Evolutionary conservation across 2,113 vertebrate species (phyloP).

Genomic region (Paralichthys olivaceus): DNA sequence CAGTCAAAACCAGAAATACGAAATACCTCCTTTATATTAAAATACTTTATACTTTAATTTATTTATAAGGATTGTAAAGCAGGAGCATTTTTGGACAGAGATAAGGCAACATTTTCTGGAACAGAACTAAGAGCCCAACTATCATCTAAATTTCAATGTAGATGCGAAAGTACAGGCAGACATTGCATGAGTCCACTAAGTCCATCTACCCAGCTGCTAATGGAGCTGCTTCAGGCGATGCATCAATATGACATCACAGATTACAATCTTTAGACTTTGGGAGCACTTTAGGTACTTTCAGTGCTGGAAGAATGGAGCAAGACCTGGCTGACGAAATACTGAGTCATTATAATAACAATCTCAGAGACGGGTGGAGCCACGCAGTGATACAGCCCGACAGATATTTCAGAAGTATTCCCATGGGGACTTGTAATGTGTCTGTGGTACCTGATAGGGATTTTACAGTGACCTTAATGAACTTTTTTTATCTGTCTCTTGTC

Average conservation of each 20-base stretch:
- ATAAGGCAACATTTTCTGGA: conserved; percentile 48
- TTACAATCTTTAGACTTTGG: conserved; percentile 75
- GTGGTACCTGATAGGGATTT: conserved; percentile 27
- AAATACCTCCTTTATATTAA: not conserved
- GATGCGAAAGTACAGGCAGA: conserved; percentile 70
- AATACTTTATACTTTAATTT: not conserved
- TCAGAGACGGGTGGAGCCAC: conserved; percentile 56
- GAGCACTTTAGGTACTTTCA: conserved; percentile 76
- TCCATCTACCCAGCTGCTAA: conserved; percentile 65
- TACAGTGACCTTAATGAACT: conserved; percentile 22
- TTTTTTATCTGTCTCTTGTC: conserved; percentile 1
- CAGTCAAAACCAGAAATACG: not conserved
- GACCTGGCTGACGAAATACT: conserved; percentile 69
- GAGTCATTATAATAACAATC: conserved; percentile 79
- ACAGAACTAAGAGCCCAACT: conserved; percentile 56
- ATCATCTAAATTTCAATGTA: conserved; percentile 62
- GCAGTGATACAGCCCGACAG: conserved; percentile 37
- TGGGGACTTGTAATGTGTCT: conserved; percentile 22
- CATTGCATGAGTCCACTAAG: conserved; percentile 63
- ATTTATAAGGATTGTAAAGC: conserved; percentile 34
- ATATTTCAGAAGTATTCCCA: conserved; percentile 39
- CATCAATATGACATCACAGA: conserved; percentile 79
- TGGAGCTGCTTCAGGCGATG: conserved; percentile 72
- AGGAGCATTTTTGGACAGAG: conserved; percentile 22
- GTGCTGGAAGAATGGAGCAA: conserved; percentile 56